These are phyloP conservation scores for Scolopax mira DNA, from an alignment of 2,113 vertebrate species.

Conservation along the genomic window DNA sequence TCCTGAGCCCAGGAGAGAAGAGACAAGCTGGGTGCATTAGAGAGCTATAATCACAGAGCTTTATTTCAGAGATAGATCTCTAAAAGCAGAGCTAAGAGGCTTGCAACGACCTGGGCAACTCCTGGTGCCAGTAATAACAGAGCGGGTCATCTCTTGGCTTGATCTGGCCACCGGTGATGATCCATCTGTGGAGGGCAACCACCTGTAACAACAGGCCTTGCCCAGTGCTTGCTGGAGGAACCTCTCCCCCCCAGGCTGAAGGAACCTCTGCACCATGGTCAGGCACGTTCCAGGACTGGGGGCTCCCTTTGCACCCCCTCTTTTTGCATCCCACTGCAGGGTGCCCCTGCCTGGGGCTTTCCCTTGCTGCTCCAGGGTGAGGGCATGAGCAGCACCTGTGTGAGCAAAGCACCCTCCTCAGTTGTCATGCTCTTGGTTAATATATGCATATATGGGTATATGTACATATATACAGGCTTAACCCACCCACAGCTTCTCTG, in stretches of 20 bases:
- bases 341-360: not conserved
- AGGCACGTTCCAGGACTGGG: not conserved
- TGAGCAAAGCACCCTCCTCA: not conserved
- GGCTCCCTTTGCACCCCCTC: not conserved
- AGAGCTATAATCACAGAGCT: not conserved
- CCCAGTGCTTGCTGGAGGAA: not conserved
- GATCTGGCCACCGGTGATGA: not conserved
- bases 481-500: not conserved
- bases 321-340: fast-evolving
- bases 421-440: not conserved
- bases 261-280: not conserved
- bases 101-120: not conserved
- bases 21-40: not conserved
- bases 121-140: not conserved
- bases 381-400: not conserved
- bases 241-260: not conserved
- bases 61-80: not conserved
- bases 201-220: not conserved
- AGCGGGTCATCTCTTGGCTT: not conserved
- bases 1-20: not conserved
- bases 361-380: not conserved
- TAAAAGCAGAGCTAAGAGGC: not conserved
- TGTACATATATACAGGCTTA: not conserved
- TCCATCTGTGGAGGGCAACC: not conserved
- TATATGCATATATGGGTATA: not conserved